Evolutionary conservation across 1,140 invertebrate genomes (phyloP).

Genomic region (Berghia stephanieae): DNA sequence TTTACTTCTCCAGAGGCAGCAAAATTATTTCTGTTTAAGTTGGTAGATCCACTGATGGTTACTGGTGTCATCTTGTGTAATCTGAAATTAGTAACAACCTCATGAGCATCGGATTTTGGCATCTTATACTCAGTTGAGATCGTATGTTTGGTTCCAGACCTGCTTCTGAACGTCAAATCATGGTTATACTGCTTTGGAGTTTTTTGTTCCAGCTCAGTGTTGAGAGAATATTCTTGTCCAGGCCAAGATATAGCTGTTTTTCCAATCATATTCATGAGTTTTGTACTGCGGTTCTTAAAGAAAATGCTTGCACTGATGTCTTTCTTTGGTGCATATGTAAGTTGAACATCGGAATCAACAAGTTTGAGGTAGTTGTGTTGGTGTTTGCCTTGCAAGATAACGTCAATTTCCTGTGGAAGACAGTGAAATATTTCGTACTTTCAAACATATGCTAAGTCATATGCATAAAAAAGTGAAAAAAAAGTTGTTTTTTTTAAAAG

Average conservation of each 20-base stretch:
- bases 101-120: not conserved
- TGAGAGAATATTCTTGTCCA: not conserved
- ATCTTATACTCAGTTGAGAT: not conserved
- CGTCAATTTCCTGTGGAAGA: conserved; percentile 28
- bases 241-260: not conserved
- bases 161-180: not conserved
- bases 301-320: conserved; percentile 24
- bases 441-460: too few relatives aligned
- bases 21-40: conserved; percentile 37
- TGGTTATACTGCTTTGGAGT: not conserved
- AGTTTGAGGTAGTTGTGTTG: conserved; percentile 24
- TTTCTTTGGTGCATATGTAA: conserved; percentile 32
- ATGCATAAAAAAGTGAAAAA: too few relatives aligned
- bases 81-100: not conserved
- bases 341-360: conserved; percentile 27
- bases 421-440: too few relatives aligned
- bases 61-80: not conserved
- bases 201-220: not conserved
- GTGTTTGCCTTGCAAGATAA: conserved; percentile 29
- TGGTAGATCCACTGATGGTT: conserved; percentile 29
- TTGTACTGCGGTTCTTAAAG: conserved; percentile 28
- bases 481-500: too few relatives aligned
- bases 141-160: not conserved
- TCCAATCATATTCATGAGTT: conserved; percentile 15
- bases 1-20: conserved; percentile 24